Percentiles rank a stretch among this genome's conserved stretches.
These are phyloP conservation scores for Zaprionus ghesquierei DNA, from an alignment of 1,140 invertebrate species.

Conservation along the genomic window DNA sequence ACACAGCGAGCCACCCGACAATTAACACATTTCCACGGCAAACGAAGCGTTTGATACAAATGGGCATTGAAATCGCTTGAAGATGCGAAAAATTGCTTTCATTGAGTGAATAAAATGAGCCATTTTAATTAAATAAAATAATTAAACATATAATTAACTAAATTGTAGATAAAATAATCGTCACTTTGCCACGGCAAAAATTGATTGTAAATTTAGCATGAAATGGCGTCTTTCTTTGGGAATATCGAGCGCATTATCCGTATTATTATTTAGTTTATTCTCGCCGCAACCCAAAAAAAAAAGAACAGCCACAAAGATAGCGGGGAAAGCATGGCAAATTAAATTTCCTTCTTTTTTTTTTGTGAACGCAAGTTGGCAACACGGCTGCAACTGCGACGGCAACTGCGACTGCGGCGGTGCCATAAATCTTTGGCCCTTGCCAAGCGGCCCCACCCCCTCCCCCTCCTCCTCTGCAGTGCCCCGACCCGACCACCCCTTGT, in stretches of 20 bases:
- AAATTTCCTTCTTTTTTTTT: slow-evolving; percentile 59
- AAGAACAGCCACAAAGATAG: not conserved
- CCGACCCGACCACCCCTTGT: not conserved
- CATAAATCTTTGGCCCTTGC: slow-evolving; percentile 73
- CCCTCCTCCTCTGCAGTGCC: not conserved
- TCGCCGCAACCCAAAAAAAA: slow-evolving; percentile 23
- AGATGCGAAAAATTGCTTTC: slow-evolving; percentile 31
- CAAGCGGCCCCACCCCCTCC: slow-evolving; percentile 37
- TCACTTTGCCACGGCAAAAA: slow-evolving; percentile 47
- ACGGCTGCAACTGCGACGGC: slow-evolving; percentile 15
- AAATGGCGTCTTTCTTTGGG: slow-evolving; percentile 65
- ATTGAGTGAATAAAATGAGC: slow-evolving; percentile 28
- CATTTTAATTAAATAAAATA: slow-evolving; percentile 36
- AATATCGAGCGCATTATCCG: slow-evolving; percentile 65
- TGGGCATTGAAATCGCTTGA: slow-evolving; percentile 49
- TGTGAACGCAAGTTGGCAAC: slow-evolving; percentile 48
- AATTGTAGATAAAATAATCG: slow-evolving; percentile 56
- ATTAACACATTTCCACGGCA: slow-evolving; percentile 68
- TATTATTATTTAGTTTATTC: slow-evolving; percentile 26
- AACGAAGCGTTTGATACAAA: slow-evolving; percentile 50
- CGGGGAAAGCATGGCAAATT: slow-evolving; percentile 58
- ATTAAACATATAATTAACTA: slow-evolving; percentile 29
- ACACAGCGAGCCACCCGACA: slow-evolving; percentile 34
- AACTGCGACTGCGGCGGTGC: slow-evolving; percentile 30
- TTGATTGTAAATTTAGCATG: slow-evolving; percentile 81